phyloP scores from a whole-genome alignment of 2,888 invertebrate genomes.

The Xanthorhoe spadicearia region DNA sequence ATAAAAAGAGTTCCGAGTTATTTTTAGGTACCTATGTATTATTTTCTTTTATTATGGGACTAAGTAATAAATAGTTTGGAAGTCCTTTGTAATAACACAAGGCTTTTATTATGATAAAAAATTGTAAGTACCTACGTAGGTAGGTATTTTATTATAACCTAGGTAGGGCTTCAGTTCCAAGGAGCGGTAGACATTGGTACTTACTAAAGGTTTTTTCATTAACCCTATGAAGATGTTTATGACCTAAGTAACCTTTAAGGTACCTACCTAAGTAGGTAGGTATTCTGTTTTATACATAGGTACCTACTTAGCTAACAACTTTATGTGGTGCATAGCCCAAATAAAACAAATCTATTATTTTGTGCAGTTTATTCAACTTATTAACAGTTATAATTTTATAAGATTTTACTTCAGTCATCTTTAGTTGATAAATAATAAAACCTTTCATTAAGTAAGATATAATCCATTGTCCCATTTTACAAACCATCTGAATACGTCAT shows the following conservation, averaged over 20 bases:
- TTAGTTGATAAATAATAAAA: conserved; percentile 59
- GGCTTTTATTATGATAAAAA: neutral
- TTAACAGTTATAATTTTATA: conserved; percentile 78
- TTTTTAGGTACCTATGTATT: too few species aligned
- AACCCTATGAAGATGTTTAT: too few species aligned
- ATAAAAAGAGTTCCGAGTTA: too few species aligned
- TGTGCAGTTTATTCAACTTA: conserved; percentile 83
- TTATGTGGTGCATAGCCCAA: conserved; percentile 32
- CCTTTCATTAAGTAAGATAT: conserved; percentile 42
- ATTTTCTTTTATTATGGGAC: too few species aligned
- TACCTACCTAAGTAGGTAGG: neutral
- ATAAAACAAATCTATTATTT: conserved; percentile 68
- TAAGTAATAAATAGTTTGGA: too few species aligned
- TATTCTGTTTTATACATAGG: too few species aligned
- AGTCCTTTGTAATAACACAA: too few species aligned
- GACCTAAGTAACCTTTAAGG: too few species aligned
- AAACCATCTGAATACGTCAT: neutral
- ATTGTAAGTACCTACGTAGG: neutral
- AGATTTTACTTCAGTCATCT: conserved; percentile 83
- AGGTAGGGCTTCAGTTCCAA: too few species aligned
- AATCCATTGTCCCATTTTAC: neutral
- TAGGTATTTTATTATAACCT: too few species aligned
- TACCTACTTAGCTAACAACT: neutral
- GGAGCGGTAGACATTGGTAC: too few species aligned
- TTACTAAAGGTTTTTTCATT: too few species aligned